Evolutionary conservation across 2,888 invertebrate genomes (phyloP).

Genomic region (Callyntrura sp.): DNA sequence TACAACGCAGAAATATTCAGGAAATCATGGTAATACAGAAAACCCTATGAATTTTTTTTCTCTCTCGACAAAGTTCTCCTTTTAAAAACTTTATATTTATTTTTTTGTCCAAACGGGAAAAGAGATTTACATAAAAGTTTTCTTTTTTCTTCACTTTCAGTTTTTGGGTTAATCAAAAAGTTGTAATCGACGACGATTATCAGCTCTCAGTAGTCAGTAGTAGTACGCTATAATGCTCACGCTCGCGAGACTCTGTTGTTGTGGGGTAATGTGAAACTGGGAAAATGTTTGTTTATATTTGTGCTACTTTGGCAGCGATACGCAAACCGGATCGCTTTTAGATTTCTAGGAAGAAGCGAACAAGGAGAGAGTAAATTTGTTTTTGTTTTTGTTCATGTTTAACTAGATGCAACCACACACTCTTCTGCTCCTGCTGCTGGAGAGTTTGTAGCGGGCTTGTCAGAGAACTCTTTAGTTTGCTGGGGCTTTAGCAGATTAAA

Average conservation of each 20-base stretch:
- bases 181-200: conserved; percentile 1
- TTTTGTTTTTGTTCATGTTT: background rate
- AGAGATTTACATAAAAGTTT: conserved; percentile 17
- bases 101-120: background rate
- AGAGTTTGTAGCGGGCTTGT: background rate
- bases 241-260: background rate
- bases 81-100: conserved; percentile 31
- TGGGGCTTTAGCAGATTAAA: background rate
- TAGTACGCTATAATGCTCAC: no score
- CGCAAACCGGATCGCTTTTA: background rate
- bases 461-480: background rate
- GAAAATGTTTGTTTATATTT: background rate
- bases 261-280: conserved; percentile 50
- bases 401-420: background rate
- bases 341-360: background rate
- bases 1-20: no score
- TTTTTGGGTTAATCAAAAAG: conserved; percentile 16
- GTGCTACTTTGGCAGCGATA: background rate
- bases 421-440: background rate
- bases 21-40: no score
- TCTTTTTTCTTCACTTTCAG: background rate
- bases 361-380: no score
- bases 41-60: no score
- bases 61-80: background rate
- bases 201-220: no score